Evolutionary conservation across 2,113 vertebrate species (phyloP).

Genomic region (Cariama cristata): DNA sequence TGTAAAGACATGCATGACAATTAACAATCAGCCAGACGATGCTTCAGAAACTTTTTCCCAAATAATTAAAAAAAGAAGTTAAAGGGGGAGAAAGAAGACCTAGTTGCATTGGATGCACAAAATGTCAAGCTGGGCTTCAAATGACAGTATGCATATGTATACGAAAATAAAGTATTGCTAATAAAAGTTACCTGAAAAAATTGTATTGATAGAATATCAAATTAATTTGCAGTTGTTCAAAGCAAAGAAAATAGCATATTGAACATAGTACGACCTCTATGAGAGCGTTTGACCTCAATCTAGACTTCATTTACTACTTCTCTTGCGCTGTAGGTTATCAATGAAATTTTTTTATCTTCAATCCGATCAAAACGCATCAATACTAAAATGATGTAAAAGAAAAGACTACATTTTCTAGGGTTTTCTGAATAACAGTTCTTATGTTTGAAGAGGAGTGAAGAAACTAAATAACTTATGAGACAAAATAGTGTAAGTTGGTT

Average conservation of each 20-base stretch:
- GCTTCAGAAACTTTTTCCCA: not conserved
- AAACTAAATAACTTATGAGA: not conserved
- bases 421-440: not conserved
- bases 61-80: not conserved
- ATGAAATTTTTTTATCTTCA: not conserved
- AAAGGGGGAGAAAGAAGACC: not conserved
- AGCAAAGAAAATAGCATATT: not conserved
- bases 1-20: conserved; percentile 1
- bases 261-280: not conserved
- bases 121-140: not conserved
- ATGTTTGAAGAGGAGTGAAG: not conserved
- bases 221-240: not conserved
- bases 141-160: not conserved
- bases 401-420: not conserved
- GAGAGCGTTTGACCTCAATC: not conserved
- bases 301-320: not conserved
- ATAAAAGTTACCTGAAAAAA: not conserved
- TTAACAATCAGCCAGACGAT: not conserved
- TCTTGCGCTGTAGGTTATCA: not conserved
- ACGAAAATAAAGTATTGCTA: not conserved
- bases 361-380: not conserved
- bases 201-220: not conserved
- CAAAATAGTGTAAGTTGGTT: not conserved
- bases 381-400: not conserved
- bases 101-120: not conserved